phyloP scores from a whole-genome alignment of 1,140 invertebrate species.

The Eumaeus atala region DNA sequence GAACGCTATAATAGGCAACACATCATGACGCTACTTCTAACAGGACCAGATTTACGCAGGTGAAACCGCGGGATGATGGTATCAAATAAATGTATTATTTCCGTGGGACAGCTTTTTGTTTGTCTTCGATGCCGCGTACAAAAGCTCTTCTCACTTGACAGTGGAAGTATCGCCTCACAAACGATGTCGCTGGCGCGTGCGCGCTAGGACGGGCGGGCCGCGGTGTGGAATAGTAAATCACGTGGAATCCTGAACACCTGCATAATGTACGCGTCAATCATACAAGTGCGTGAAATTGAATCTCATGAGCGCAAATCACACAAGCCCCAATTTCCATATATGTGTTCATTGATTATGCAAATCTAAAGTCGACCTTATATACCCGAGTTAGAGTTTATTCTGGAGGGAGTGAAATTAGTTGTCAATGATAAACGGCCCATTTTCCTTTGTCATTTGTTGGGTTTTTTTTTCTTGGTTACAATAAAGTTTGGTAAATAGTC shows the following conservation, averaged over 20 bases:
- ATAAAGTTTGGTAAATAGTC: conserved; percentile 7
- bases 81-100: too few relatives aligned
- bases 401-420: conserved; percentile 15
- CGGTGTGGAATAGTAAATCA: conserved; percentile 46
- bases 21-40: too few relatives aligned
- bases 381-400: conserved; percentile 19
- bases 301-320: conserved; percentile 63
- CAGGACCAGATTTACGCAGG: too few relatives aligned
- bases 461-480: conserved; percentile 6
- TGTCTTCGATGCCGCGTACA: too few relatives aligned
- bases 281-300: conserved; percentile 57
- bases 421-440: conserved; percentile 34
- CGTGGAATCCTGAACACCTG: conserved; percentile 42
- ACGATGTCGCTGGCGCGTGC: too few relatives aligned
- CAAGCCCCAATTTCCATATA: conserved; percentile 50
- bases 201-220: not conserved
- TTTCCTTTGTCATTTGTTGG: conserved; percentile 24
- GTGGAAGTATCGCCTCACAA: too few relatives aligned
- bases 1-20: too few relatives aligned
- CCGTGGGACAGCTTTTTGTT: too few relatives aligned
- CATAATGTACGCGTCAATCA: conserved; percentile 62
- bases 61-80: too few relatives aligned
- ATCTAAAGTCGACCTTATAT: conserved; percentile 28
- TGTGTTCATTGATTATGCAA: conserved; percentile 15
- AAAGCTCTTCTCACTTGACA: too few relatives aligned